Conservation (phyloP, 2,888 invertebrate genomes). For the Monoplex corrugatus region DNA sequence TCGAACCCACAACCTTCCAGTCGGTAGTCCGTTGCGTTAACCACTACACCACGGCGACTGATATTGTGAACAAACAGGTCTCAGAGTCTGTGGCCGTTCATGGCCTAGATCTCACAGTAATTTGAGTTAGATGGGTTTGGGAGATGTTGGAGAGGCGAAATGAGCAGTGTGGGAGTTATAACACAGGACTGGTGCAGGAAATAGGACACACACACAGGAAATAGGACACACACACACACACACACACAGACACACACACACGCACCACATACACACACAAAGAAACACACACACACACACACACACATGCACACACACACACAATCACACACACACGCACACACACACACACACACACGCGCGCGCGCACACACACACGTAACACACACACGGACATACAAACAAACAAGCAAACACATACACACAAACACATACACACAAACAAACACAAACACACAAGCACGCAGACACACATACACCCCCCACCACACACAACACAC, state of each 20-base stretch:
- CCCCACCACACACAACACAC: constrained; percentile 10
- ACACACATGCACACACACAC: neutral
- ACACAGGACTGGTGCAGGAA: too few species aligned
- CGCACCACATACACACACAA: neutral
- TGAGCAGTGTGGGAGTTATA: too few species aligned
- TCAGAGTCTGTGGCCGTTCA: too few species aligned
- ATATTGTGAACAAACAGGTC: too few species aligned
- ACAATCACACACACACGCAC: neutral
- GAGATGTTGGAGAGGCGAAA: too few species aligned
- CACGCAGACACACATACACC: constrained; percentile 13
- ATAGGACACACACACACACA: neutral
- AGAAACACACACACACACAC: neutral
- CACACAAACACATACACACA: neutral
- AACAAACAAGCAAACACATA: neutral
- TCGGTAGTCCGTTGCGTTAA: too few species aligned
- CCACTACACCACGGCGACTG: too few species aligned
- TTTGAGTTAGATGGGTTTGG: too few species aligned
- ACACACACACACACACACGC: constrained; percentile 28
- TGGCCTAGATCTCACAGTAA: too few species aligned
- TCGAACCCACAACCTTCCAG: too few species aligned
- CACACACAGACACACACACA: neutral
- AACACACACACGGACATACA: constrained; percentile 12
- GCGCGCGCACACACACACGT: constrained; percentile 1
- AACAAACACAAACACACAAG: neutral
- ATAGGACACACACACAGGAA: too few species aligned